Evolutionary conservation across 2,797 vertebrate genomes (phyloP), one percentile per base, ranked within the genome.

Genomic region (Poecilia picta): DNA sequence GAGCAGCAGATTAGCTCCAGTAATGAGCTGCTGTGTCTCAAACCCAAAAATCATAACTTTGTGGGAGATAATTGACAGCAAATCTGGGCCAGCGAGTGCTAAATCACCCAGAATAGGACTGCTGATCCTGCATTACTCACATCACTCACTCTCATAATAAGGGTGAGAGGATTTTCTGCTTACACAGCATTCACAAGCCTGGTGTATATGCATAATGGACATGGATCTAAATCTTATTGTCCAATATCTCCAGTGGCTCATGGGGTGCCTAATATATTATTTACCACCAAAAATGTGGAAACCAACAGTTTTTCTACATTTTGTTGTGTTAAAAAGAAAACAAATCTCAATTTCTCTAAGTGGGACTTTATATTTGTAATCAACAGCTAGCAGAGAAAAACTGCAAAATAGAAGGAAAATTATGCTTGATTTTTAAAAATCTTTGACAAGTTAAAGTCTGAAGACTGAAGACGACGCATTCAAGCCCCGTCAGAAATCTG

Each of bases 51-150:
- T 70, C 79, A 70, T 49, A 76, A 83, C 71, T 71, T 87, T 83
- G 71, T 75, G 66, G 47, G 51, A 81, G 73, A 83, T 82, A 87
- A 87, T 45, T 73, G 82, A 88, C 80, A 83, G 84, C 83, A 79
- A 89, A 91, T 90, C 83, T 89, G 83, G 86, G 85, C 81, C 79
- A 82, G 80, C 1, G 10, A 78, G 83, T 74, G 55, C 84, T 80
- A 68, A 89, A 87, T 75, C 85, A 46, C 73, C 83, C 73, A 83
- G 84, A 90, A 86, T 74, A 87, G 86, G 71, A 89, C 7, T 84
- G 91, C 91, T 91, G 91, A 93, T 82, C 74, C 82, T 79, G 89
- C 86, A 77, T 85, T 88, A 75, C 78, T 77, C 59, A 45, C 75
- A 88, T 87, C 53, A 75, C 39, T 74, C 36, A 88, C 89, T 88